These are phyloP conservation scores for Crioceris asparagi DNA, from an alignment of 2,888 invertebrate genomes.

Conservation along the genomic window DNA sequence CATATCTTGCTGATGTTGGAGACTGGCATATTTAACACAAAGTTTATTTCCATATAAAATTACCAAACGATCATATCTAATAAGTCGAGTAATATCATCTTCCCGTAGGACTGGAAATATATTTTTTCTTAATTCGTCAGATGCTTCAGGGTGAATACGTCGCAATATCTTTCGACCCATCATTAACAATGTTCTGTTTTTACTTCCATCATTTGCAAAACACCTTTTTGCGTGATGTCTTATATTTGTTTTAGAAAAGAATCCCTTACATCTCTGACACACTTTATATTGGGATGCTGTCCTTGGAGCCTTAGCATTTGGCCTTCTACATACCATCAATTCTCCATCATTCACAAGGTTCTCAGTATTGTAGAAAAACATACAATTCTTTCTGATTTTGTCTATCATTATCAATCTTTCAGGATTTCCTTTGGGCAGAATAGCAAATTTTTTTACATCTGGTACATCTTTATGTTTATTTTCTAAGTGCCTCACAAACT, in stretches of 20 bases:
- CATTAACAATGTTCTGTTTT: conserved; percentile 1
- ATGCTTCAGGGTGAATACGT: conserved; percentile 7
- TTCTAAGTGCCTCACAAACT: conserved; percentile 9
- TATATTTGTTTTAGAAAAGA: conserved; percentile 7
- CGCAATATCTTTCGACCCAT: conserved; percentile 6
- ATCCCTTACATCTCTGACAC: conserved; percentile 6
- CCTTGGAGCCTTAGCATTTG: conserved; percentile 4
- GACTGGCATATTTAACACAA: conserved; percentile 11
- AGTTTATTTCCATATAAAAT: conserved; percentile 9
- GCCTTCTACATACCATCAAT: conserved; percentile 9
- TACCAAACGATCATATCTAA: conserved; percentile 9
- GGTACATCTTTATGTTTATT: conserved; percentile 7
- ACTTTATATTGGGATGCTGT: conserved; percentile 3
- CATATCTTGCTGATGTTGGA: conserved; percentile 16
- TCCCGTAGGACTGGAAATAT: conserved; percentile 9
- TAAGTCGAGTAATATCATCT: conserved; percentile 8
- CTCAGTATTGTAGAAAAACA: conserved; percentile 7
- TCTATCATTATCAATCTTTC: conserved; percentile 6
- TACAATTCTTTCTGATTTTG: conserved; percentile 5
- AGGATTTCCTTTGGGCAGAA: conserved; percentile 4
- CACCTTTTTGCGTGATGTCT: conserved; percentile 7
- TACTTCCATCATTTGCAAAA: neutral
- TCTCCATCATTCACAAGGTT: conserved; percentile 4
- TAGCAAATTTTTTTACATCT: conserved; percentile 7
- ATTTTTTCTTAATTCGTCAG: conserved; percentile 3